These are phyloP conservation scores for Piscicola geometra DNA, from an alignment of 2,888 invertebrate genomes.

Conservation along the genomic window DNA sequence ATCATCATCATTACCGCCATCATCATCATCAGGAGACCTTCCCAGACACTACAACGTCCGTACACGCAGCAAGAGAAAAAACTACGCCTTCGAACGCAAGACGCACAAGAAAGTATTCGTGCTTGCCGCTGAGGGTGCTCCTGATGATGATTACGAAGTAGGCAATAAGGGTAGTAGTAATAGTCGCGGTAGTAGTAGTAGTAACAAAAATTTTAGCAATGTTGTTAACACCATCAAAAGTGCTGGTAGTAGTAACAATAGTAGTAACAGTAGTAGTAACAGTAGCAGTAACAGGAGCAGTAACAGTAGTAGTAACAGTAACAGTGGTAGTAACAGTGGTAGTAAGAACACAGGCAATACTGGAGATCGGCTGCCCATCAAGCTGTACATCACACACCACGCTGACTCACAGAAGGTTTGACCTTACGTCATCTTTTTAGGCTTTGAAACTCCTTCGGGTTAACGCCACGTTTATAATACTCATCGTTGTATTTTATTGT, in stretches of 20 bases:
- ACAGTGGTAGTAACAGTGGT: neutral
- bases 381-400: neutral
- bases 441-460: too few species aligned
- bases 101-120: slow-evolving; percentile 41
- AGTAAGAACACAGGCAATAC: neutral
- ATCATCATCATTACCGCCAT: too few species aligned
- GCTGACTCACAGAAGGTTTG: neutral
- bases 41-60: neutral
- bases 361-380: neutral
- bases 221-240: neutral
- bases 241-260: too few species aligned
- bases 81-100: slow-evolving; percentile 38
- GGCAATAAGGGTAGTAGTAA: too few species aligned
- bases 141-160: too few species aligned
- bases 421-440: neutral
- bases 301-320: too few species aligned
- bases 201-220: too few species aligned
- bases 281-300: too few species aligned
- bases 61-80: slow-evolving; percentile 45
- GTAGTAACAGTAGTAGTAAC: too few species aligned
- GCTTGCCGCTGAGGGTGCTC: neutral
- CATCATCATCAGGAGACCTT: neutral
- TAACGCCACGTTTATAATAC: too few species aligned
- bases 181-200: too few species aligned
- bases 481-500: too few species aligned